These are phyloP conservation scores for Petrophora chlorosata DNA, from an alignment of 2,888 invertebrate genomes.

Conservation along the genomic window DNA sequence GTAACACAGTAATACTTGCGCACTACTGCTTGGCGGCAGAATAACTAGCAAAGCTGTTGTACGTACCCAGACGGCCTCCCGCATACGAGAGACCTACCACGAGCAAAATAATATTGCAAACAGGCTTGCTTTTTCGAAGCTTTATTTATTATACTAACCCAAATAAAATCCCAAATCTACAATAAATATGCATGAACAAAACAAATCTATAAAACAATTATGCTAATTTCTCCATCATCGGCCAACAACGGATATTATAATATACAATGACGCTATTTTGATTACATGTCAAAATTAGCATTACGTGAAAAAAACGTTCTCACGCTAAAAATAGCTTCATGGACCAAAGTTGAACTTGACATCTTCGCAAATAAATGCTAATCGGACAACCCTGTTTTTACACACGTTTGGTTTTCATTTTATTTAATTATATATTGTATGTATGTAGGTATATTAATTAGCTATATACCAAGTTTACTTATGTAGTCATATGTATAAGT, in stretches of 20 bases:
- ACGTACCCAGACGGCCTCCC: too few species aligned
- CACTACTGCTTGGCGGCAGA: too few species aligned
- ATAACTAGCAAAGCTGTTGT: too few species aligned
- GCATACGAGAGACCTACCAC: too few species aligned
- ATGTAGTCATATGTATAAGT: too few species aligned
- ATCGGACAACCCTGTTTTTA: constrained; percentile 30
- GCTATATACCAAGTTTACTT: too few species aligned
- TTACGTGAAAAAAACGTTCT: constrained; percentile 24
- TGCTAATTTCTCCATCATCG: constrained; percentile 21
- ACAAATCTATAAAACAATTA: constrained; percentile 15
- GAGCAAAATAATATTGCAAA: too few species aligned
- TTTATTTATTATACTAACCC: too few species aligned
- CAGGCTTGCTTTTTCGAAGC: too few species aligned
- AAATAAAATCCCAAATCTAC: constrained; percentile 1
- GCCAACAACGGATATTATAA: constrained; percentile 17
- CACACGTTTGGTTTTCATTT: constrained; percentile 12
- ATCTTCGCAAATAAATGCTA: constrained; percentile 25
- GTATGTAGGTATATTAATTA: too few species aligned
- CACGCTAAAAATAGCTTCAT: constrained; percentile 10
- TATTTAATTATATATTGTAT: too few species aligned
- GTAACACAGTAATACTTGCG: too few species aligned
- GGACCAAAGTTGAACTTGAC: constrained; percentile 38
- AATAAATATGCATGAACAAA: constrained; percentile 23
- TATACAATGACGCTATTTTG: constrained; percentile 20
- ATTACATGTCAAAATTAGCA: constrained; percentile 33